Percentiles rank a stretch among this genome's conserved stretches.
phyloP scores from a whole-genome alignment of 1,140 invertebrate species.

The Triops longicaudatus region DNA sequence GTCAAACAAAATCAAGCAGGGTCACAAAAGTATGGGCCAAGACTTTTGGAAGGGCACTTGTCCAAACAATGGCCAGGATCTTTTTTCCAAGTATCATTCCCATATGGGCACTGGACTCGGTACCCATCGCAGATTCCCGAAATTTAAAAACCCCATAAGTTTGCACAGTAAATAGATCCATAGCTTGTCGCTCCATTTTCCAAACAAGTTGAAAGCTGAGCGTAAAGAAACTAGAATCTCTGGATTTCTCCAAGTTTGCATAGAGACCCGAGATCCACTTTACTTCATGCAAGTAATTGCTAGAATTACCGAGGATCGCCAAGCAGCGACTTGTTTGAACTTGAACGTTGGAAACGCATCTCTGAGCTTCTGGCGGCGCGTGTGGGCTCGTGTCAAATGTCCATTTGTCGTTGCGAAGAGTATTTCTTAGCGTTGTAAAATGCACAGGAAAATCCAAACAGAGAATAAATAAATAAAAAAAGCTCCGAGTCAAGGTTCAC shows the following conservation, averaged over 20 bases:
- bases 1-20: not conserved
- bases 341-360: not conserved
- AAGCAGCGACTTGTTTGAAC: not conserved
- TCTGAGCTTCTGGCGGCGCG: not conserved
- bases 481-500: constrained; percentile 5
- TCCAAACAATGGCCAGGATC: not conserved
- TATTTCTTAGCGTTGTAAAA: not conserved
- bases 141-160: not conserved
- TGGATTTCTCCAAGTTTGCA: not conserved
- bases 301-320: not conserved
- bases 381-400: constrained; percentile 11
- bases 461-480: not conserved
- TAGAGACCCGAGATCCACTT: constrained; percentile 6
- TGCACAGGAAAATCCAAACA: not conserved
- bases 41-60: not conserved
- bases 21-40: not conserved
- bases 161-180: not conserved
- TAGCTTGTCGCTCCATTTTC: constrained; percentile 8
- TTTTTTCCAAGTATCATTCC: constrained; percentile 8
- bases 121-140: not conserved
- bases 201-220: constrained; percentile 15
- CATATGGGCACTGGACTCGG: not conserved
- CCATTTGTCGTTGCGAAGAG: not conserved
- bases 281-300: not conserved
- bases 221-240: not conserved